Evolutionary conservation across 35 echinoderm and acorn worm species (phyloP), one percentile per base, ranked within the genome.

Genomic region (Amphiura filiformis): DNA sequence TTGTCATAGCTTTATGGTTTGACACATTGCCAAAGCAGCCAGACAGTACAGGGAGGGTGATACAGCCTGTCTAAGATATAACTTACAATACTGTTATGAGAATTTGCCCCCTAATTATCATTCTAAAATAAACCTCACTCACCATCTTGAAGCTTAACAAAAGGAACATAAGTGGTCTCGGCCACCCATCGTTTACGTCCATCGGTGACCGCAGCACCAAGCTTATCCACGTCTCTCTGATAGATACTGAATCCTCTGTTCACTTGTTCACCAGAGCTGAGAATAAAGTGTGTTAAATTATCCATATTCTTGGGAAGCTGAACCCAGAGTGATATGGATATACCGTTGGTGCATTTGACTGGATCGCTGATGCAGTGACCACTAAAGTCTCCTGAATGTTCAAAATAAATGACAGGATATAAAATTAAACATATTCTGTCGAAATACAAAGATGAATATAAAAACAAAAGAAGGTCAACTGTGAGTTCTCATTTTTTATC

Each of bases 221-320:
- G 88, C 36, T 76, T 76, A 79, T 93, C 84, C 15, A 87, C 88
- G 22, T 84, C 91, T 65, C 95, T 76, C 80, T 93, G 91, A 64
- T 79, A 97, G 57, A 97, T 97, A 17, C 91, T 93, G 52, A 97
- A 91, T 0, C 95, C 95, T 12, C 91, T 44, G 7, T 83, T 90
- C 36, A 90, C 95, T 76, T 97, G 95, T 78, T 97, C 95, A 13
- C 95, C 95, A 0, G 95, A 93, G 39, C 91, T 92, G 49, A 97
- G 87, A 2, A 97, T 80, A 88, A 87, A 97, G 84, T 97, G 95
- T 1, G 95, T 90, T 26, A 82, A 80, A 47, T 97, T 88, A 61
- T 97, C 95, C n/a, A 65, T 47, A 33, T 93, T 88, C 39, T 90
- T 87, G 1, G 88, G 84, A 5, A 97, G 85, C 44, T 80, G 84